phyloP scores from a whole-genome alignment of 1,140 invertebrate species.

The Dreissena polymorpha region DNA sequence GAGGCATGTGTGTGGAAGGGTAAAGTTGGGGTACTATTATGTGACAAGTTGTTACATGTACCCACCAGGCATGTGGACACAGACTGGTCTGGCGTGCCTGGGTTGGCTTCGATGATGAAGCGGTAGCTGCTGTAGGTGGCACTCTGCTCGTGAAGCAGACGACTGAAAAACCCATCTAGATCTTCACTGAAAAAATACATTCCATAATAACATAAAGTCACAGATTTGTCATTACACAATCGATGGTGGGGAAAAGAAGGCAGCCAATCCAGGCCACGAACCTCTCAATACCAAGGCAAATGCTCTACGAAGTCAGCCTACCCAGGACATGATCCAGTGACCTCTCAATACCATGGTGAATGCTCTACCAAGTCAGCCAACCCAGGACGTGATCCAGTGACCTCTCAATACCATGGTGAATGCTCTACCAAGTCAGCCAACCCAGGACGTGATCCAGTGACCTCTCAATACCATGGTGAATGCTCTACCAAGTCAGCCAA shows the following conservation, averaged over 20 bases:
- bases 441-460: not conserved
- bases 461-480: no score
- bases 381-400: not conserved
- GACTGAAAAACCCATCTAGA: conserved; percentile 23
- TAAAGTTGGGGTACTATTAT: no score
- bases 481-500: not conserved
- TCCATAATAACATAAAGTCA: not conserved
- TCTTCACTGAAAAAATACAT: conserved; percentile 9
- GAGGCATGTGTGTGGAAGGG: no score
- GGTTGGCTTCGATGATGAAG: conserved; percentile 59
- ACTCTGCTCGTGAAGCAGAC: conserved; percentile 43
- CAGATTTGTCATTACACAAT: no score
- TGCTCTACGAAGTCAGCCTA: no score
- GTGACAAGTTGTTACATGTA: not conserved
- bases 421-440: not conserved
- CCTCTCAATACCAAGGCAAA: no score
- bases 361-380: not conserved
- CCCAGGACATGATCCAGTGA: no score
- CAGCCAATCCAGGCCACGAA: not conserved
- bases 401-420: no score
- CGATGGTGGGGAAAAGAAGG: not conserved
- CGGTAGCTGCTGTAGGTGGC: conserved; percentile 56
- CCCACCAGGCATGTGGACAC: conserved; percentile 35
- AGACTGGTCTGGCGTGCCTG: not conserved
- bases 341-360: no score